These are phyloP conservation scores for Polyploca ridens DNA, from an alignment of 2,888 invertebrate species.

Conservation along the genomic window DNA sequence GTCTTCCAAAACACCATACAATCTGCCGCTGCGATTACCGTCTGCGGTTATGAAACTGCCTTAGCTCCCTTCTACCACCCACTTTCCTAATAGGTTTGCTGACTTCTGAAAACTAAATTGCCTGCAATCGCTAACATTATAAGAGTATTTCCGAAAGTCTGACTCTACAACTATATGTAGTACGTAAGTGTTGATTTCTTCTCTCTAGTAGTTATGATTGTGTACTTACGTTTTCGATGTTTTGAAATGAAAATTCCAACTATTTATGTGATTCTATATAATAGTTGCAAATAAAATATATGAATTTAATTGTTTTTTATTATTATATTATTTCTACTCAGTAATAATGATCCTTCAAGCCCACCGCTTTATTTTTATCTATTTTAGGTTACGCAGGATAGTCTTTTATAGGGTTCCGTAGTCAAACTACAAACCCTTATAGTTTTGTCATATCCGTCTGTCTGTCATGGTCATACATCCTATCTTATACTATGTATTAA, in stretches of 20 bases:
- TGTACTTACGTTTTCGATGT: constrained; percentile 18
- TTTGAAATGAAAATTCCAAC: constrained; percentile 16
- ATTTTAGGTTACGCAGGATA: too few relatives aligned
- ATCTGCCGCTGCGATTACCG: neutral
- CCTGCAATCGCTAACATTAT: neutral
- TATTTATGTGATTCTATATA: constrained; percentile 44
- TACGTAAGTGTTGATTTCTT: constrained; percentile 3
- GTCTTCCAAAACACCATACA: neutral
- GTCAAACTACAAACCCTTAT: too few relatives aligned
- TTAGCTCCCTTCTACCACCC: neutral
- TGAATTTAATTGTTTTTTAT: constrained; percentile 10
- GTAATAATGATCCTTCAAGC: too few relatives aligned
- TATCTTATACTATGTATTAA: too few relatives aligned
- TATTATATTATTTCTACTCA: neutral
- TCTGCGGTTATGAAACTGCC: neutral
- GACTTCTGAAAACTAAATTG: neutral
- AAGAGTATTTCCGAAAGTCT: constrained; percentile 3
- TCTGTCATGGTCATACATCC: too few relatives aligned
- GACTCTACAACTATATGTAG: constrained; percentile 8
- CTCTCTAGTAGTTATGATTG: constrained; percentile 12
- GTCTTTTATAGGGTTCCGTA: too few relatives aligned
- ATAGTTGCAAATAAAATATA: constrained; percentile 51
- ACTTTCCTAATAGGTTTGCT: neutral
- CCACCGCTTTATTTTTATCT: too few relatives aligned
- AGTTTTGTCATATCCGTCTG: too few relatives aligned